These are phyloP conservation scores for Pterobdella sp. DNA, from an alignment of 2,888 invertebrate species.

Conservation along the genomic window DNA sequence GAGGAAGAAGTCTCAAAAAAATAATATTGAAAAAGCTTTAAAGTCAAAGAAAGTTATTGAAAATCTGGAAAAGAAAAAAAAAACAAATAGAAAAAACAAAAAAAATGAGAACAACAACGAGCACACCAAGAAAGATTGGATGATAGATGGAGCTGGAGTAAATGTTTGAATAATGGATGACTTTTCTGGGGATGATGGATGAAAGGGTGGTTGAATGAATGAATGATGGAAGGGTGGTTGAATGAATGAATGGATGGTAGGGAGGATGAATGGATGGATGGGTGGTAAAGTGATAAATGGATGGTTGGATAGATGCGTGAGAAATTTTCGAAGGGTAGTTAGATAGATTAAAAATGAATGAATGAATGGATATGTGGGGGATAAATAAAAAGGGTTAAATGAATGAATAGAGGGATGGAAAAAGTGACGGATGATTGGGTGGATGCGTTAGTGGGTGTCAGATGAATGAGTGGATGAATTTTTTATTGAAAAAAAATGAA, in stretches of 20 bases:
- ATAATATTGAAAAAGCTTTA: too few species aligned
- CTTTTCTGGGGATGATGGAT: neutral
- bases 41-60: too few species aligned
- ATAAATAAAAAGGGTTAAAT: neutral
- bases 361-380: neutral
- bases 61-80: too few species aligned
- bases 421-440: neutral
- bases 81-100: too few species aligned
- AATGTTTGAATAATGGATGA: too few species aligned
- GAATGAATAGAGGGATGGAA: neutral
- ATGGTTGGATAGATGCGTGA: neutral
- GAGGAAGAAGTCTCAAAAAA: too few species aligned
- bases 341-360: neutral
- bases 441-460: neutral
- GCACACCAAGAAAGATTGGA: too few species aligned
- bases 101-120: too few species aligned
- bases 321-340: too few species aligned
- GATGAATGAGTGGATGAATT: neutral
- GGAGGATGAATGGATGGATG: neutral
- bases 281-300: neutral
- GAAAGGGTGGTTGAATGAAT: neutral
- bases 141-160: too few species aligned
- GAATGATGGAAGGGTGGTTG: slow-evolving; percentile 4
- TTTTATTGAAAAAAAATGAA: neutral
- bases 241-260: neutral